Conservation (phyloP, 2,797 vertebrate species). For the Mormyrus proboscirostris region DNA sequence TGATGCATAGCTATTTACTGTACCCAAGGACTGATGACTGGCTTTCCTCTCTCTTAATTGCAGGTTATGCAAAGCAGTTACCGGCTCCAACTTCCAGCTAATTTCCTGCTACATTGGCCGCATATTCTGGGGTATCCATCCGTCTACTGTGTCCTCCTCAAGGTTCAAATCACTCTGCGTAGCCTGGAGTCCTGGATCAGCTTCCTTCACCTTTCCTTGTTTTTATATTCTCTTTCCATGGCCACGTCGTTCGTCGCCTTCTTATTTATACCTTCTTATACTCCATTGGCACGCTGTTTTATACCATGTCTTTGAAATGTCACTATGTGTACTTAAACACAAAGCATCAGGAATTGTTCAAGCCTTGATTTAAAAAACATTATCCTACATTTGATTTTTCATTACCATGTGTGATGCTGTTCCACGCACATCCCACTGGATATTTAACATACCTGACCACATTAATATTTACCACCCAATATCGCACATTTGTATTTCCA, state of each 20-base stretch:
- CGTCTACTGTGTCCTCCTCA: background rate
- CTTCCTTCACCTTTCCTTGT: too few relatives aligned
- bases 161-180: background rate
- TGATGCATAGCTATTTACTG: conserved; percentile 40
- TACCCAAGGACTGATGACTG: conserved; percentile 27
- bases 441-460: background rate
- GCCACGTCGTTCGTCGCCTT: background rate
- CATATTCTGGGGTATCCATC: background rate
- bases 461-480: background rate
- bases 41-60: background rate
- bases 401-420: background rate
- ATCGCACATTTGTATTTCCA: background rate
- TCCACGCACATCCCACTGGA: background rate
- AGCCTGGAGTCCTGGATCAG: background rate
- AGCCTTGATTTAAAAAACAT: background rate
- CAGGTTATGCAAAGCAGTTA: background rate
- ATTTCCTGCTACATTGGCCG: conserved; percentile 16
- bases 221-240: background rate
- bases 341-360: background rate
- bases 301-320: background rate
- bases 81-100: background rate
- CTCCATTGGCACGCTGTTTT: background rate
- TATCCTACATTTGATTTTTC: background rate
- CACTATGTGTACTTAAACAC: background rate
- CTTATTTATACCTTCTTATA: background rate